These are phyloP conservation scores for Sinocyclocheilus maitianheensis DNA, from an alignment of 2,113 vertebrate genomes.

Conservation along the genomic window DNA sequence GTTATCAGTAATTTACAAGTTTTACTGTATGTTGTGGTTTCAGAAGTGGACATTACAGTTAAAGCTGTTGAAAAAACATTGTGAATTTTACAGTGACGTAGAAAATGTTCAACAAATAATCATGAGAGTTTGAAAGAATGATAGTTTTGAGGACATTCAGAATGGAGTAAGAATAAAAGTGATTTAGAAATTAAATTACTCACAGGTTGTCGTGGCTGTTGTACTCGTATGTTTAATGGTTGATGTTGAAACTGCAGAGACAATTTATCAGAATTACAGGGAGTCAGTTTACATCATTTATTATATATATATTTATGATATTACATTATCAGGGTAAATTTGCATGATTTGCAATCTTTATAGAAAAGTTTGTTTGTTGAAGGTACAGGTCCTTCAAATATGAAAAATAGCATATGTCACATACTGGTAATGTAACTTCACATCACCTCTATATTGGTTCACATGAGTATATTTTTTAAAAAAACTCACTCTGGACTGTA, in stretches of 20 bases:
- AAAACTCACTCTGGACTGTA: background rate
- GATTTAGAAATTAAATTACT: background rate
- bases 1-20: background rate
- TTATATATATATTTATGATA: no score
- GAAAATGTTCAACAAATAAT: background rate
- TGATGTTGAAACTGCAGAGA: background rate
- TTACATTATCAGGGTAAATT: background rate
- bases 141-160: background rate
- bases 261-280: background rate
- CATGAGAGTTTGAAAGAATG: background rate
- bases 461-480: no score
- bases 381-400: background rate
- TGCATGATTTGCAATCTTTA: background rate
- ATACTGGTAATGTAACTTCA: no score
- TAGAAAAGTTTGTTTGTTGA: background rate
- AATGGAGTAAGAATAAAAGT: background rate
- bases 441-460: no score
- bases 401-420: no score
- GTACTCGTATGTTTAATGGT: background rate
- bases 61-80: background rate
- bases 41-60: background rate
- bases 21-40: background rate
- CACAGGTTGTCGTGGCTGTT: background rate
- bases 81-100: no score
- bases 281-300: background rate